Base-by-base conservation (phyloP, 2,888 invertebrate species). In the Limnephilus rhombicus region DNA sequence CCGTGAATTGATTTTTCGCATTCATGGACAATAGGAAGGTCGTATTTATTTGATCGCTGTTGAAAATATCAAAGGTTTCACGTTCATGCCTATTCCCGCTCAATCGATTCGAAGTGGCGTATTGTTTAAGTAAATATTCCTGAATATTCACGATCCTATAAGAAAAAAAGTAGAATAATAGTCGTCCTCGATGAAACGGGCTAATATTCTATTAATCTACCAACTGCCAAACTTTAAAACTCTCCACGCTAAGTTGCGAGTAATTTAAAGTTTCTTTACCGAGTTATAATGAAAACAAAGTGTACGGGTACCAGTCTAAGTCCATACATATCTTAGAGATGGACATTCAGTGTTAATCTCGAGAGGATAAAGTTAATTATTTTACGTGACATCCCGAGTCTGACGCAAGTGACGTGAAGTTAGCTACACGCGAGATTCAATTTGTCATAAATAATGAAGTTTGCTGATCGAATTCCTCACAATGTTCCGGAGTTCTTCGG, bases 321-420 rank as follows among this genome's bases (percentile, higher is more conserved):
- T 24, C 85, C 41, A 12, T 80, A 37, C 1, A 34, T 80, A n/a
- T 80, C 34, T 80, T 12, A 41, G 12, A 80, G 34, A 37, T 80
- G 37, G 88, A 89, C 68, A 80, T 80, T 37, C 86, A 86, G 86
- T 29, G 4, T n/a, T 86, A 86, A 86, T 80, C 88, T 81, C 49
- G 37, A 31, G 85, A 91, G 86, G 68, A 81, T 90, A 89, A 85
- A 90, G 85, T 89, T 92, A 91, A 92, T 92, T 92, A 81, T 92
- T 92, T 91, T 90, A 80, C 87, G 49, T 91, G 86, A 89, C 91
- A 86, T 80, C 86, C 82, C 91, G 49, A 31, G 53, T 83, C 80
- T 29, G 37, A 68, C 29, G n/a, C 81, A 53, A 89, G 87, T 91
- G 92, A 92, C 80, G 82, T 41, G 53, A 92, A 91, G 85, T 92